These are phyloP conservation scores for Atta colombica DNA, from an alignment of 1,140 invertebrate species.

Conservation along the genomic window DNA sequence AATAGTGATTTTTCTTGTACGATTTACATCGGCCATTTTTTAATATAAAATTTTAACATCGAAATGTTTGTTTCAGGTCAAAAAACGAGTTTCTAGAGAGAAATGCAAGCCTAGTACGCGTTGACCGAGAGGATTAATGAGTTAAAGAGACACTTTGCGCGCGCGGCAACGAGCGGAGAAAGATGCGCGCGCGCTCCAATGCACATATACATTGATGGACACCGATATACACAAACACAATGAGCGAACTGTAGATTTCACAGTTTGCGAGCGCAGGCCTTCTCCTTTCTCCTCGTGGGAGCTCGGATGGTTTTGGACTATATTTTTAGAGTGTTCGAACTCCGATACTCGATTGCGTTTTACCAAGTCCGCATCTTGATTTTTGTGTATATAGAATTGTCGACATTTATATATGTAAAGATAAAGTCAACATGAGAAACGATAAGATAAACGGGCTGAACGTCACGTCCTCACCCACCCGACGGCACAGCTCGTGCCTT, in stretches of 20 bases:
- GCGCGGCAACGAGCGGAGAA: conserved; percentile 46
- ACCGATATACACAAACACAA: neutral
- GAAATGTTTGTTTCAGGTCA: no score
- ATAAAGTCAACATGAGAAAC: conserved; percentile 1
- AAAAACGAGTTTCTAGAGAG: neutral
- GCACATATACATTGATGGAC: neutral
- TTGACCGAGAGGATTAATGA: conserved; percentile 36
- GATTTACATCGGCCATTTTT: neutral
- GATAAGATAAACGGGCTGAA: conserved; percentile 40
- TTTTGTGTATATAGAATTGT: neutral
- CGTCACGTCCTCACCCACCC: neutral
- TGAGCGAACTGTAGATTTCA: conserved; percentile 39
- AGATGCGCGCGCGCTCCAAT: conserved; percentile 23
- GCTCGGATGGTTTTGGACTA: neutral
- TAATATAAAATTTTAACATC: neutral
- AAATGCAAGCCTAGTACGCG: neutral
- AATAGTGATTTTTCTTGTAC: neutral
- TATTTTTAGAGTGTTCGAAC: neutral
- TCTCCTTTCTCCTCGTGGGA: conserved; percentile 64
- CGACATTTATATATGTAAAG: neutral
- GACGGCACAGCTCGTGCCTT: conserved; percentile 38
- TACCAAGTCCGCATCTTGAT: neutral
- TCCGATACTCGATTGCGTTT: neutral
- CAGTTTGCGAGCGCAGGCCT: conserved; percentile 43
- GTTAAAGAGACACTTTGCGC: conserved; percentile 57